Evolutionary conservation across 2,888 invertebrate species (phyloP).

Genomic region (Nomada fucata): DNA sequence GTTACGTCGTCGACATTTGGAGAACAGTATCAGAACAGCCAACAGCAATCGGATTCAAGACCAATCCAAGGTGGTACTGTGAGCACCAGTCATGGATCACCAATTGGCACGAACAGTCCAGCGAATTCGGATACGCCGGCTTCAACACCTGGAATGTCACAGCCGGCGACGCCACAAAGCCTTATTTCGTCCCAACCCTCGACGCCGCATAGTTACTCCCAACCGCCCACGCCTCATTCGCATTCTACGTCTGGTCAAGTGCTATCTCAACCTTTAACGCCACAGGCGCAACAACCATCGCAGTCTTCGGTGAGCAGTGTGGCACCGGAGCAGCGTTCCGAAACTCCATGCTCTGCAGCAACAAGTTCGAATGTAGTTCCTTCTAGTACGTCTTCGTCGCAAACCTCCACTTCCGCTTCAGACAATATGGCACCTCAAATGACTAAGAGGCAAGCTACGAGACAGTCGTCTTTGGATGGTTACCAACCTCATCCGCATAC

Average conservation of each 20-base stretch:
- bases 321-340: constrained; percentile 74
- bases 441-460: constrained; percentile 81
- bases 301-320: constrained; percentile 69
- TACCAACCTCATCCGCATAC: constrained; percentile 82
- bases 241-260: constrained; percentile 70
- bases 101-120: constrained; percentile 86
- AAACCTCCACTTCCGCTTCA: constrained; percentile 63
- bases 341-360: constrained; percentile 74
- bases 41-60: constrained; percentile 87
- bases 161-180: constrained; percentile 81
- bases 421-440: constrained; percentile 64
- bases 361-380: constrained; percentile 74
- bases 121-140: constrained; percentile 85
- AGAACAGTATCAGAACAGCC: constrained; percentile 85
- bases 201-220: constrained; percentile 81
- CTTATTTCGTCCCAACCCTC: constrained; percentile 81
- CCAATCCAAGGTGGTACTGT: constrained; percentile 94
- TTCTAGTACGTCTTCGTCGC: constrained; percentile 75
- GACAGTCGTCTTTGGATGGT: constrained; percentile 75
- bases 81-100: constrained; percentile 92
- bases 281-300: constrained; percentile 74
- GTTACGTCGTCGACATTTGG: constrained; percentile 89
- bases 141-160: constrained; percentile 77
- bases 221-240: constrained; percentile 81
- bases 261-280: constrained; percentile 68